Evolutionary conservation across 2,888 invertebrate genomes (phyloP).

Genomic region (Cataglyphis livida): DNA sequence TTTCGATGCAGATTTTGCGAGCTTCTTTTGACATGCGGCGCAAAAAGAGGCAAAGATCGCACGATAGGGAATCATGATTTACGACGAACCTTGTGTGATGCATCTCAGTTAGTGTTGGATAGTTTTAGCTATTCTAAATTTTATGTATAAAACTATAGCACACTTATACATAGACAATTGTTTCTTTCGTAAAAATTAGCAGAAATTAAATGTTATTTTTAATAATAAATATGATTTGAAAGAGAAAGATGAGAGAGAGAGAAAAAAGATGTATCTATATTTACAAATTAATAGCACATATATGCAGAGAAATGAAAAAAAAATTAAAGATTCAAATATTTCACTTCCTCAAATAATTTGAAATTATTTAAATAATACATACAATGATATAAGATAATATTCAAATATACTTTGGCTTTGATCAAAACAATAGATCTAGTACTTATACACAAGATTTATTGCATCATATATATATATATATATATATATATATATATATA

Average conservation of each 20-base stretch:
- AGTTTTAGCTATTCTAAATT: not conserved
- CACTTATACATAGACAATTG: not conserved
- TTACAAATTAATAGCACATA: not conserved
- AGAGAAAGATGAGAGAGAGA: not conserved
- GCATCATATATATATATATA: not conserved
- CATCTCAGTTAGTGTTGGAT: not conserved
- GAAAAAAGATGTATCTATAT: not conserved
- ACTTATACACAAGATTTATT: conserved; percentile 26
- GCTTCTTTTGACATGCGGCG: conserved; percentile 63
- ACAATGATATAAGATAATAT: conserved; percentile 6
- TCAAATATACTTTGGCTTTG: not conserved
- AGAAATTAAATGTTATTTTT: not conserved
- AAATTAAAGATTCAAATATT: not conserved
- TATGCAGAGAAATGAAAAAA: not conserved
- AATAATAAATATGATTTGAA: not conserved
- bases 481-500: too few species aligned
- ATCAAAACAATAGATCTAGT: not conserved
- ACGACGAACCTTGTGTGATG: not conserved
- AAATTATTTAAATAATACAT: conserved; percentile 1
- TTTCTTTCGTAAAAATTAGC: not conserved
- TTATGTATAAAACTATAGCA: too few species aligned
- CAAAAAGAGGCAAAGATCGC: conserved; percentile 9
- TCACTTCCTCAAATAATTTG: not conserved
- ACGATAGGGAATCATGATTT: conserved; percentile 51
- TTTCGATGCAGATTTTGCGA: conserved; percentile 75